These are phyloP conservation scores for Leucozona laternaria DNA, from an alignment of 2,888 invertebrate species.

Conservation along the genomic window DNA sequence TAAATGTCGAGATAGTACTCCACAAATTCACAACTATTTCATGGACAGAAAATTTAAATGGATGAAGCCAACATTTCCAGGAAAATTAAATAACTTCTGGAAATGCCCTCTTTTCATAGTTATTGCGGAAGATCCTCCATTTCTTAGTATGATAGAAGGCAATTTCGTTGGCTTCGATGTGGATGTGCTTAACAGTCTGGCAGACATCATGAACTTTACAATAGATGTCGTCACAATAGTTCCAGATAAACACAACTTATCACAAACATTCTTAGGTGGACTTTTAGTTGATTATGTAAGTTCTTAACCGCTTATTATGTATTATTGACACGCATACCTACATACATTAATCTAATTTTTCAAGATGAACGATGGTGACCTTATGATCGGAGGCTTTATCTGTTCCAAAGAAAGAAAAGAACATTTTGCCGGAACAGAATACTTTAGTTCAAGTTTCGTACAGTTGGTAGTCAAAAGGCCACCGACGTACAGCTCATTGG, in stretches of 20 bases:
- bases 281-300: background rate
- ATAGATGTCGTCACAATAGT: background rate
- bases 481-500: background rate
- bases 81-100: conserved; percentile 5
- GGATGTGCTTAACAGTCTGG: background rate
- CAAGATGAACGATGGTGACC: conserved; percentile 2
- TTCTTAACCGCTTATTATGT: no score
- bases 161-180: background rate
- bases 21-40: conserved; percentile 10
- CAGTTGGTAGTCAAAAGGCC: background rate
- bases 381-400: conserved; percentile 2
- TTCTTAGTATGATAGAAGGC: background rate
- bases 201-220: background rate
- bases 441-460: background rate
- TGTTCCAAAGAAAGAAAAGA: background rate
- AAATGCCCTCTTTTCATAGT: background rate
- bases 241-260: background rate
- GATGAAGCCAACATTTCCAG: background rate
- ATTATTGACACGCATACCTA: no score
- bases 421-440: background rate
- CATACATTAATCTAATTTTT: no score
- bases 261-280: background rate
- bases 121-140: background rate
- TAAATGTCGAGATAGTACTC: conserved; percentile 7
- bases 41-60: background rate